A percentile compares a stretch with the other conserved stretches of the same genome.
Conservation (phyloP, 2,797 vertebrate species). For the Pachyuromys duprasi region DNA sequence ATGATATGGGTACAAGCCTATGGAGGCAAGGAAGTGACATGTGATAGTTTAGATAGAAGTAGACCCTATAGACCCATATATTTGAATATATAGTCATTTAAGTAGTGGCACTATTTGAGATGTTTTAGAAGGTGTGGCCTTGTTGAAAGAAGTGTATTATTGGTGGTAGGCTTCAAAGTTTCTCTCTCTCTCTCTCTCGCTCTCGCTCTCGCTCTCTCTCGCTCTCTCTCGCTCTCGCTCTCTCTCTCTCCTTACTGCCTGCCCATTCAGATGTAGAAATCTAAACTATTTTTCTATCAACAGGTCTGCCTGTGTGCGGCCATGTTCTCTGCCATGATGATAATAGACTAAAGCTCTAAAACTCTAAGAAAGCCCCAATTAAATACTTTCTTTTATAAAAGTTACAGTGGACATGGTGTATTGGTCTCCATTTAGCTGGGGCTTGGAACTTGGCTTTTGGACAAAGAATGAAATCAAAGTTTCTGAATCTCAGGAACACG, state of each 20-base stretch:
- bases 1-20: not conserved
- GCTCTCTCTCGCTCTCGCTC: no score
- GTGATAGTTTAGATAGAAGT: not conserved
- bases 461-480: no score
- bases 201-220: no score
- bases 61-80: not conserved
- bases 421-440: no score
- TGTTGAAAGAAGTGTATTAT: not conserved
- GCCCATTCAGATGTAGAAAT: not conserved
- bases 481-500: no score
- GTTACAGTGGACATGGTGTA: not conserved
- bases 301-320: not conserved
- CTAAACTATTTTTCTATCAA: not conserved
- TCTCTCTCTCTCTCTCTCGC: no score
- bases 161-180: not conserved
- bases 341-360: not conserved
- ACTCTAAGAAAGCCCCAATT: not conserved
- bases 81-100: not conserved
- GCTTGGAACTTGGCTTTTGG: no score
- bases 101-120: not conserved
- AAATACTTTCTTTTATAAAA: not conserved
- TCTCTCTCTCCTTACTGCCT: not conserved
- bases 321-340: not conserved
- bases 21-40: not conserved
- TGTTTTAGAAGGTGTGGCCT: not conserved